Conservation (phyloP, 1,140 invertebrate species). For the Pseudoatta argentina region DNA sequence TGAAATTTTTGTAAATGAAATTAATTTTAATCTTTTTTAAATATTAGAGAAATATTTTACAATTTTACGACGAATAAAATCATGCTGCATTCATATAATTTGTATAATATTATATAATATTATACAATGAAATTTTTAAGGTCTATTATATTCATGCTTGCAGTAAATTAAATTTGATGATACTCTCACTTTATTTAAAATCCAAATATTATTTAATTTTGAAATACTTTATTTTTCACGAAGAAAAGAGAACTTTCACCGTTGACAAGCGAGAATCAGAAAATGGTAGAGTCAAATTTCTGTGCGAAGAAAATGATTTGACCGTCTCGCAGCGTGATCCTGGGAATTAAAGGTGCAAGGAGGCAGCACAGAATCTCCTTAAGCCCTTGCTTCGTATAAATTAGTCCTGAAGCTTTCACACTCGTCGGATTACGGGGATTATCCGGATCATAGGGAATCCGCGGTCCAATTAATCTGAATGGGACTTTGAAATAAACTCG, state of each 20-base stretch:
- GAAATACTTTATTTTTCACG: neutral
- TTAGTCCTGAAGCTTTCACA: constrained; percentile 66
- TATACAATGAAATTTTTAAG: neutral
- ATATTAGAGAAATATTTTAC: neutral
- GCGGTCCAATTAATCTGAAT: constrained; percentile 72
- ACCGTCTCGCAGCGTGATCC: constrained; percentile 29
- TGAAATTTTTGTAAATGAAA: constrained; percentile 13
- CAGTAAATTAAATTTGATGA: constrained; percentile 50
- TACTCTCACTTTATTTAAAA: constrained; percentile 28
- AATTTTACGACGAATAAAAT: neutral
- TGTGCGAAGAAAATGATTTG: constrained; percentile 43
- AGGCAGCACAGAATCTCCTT: constrained; percentile 59
- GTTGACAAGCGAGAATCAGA: constrained; percentile 21
- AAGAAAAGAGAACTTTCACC: neutral
- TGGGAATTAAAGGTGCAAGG: constrained; percentile 54
- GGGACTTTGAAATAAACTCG: constrained; percentile 61
- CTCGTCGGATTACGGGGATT: constrained; percentile 65
- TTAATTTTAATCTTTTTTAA: neutral
- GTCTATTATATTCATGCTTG: constrained; percentile 16
- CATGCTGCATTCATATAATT: neutral
- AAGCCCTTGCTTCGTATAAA: constrained; percentile 68
- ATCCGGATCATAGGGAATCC: constrained; percentile 69
- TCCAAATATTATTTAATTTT: constrained; percentile 40
- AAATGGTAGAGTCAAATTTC: constrained; percentile 46
- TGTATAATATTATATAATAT: constrained; percentile 21